Conservation (phyloP, 2,888 invertebrate genomes). For the Patella pellucida region DNA sequence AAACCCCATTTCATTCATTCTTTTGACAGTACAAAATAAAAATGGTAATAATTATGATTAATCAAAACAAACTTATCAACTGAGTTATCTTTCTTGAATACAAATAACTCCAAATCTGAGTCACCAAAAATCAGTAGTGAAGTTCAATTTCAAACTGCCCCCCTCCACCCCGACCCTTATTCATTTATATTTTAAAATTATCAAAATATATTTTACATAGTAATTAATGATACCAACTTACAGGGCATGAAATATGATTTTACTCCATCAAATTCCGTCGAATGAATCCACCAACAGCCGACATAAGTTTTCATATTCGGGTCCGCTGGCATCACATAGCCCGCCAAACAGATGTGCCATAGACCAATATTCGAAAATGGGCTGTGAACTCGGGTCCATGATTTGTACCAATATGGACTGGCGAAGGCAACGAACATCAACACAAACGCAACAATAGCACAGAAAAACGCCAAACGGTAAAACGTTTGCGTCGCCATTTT, state of each 20-base stretch:
- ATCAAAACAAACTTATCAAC: not conserved
- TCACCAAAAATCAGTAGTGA: not conserved
- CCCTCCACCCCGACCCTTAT: no score
- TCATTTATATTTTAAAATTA: no score
- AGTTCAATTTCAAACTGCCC: not conserved
- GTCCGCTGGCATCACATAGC: constrained; percentile 59
- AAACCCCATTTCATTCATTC: no score
- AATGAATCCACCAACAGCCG: constrained; percentile 67
- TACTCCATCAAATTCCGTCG: constrained; percentile 55
- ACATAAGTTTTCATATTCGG: constrained; percentile 59
- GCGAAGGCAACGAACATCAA: constrained; percentile 57
- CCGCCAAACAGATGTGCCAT: constrained; percentile 62
- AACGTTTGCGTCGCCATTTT: constrained; percentile 39
- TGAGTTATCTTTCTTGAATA: not conserved
- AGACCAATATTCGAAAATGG: constrained; percentile 60
- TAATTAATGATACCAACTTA: constrained; percentile 36
- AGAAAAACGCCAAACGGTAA: constrained; percentile 46
- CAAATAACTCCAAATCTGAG: not conserved
- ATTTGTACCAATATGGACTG: constrained; percentile 62
- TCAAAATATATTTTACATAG: not conserved
- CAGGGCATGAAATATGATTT: constrained; percentile 56
- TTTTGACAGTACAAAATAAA: no score
- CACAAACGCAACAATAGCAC: constrained; percentile 46
- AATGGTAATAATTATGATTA: not conserved
- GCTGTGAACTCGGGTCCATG: constrained; percentile 64